Evolutionary conservation across 2,888 invertebrate genomes (phyloP).

Genomic region (Cancer borealis): DNA sequence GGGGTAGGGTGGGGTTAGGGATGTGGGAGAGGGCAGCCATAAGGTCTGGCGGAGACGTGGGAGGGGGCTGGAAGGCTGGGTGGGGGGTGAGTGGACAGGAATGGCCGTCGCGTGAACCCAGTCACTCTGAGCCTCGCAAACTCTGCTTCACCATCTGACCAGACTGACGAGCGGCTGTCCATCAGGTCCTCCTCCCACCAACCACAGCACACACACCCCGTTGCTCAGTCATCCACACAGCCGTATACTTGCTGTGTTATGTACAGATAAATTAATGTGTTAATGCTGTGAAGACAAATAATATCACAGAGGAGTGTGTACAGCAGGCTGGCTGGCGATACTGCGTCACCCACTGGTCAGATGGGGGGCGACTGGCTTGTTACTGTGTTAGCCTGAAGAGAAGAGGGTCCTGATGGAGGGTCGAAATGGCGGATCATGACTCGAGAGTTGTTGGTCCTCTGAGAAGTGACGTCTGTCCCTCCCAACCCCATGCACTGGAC

Average conservation of each 20-base stretch:
- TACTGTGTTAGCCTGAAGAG: not conserved
- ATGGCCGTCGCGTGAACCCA: slow-evolving; percentile 7
- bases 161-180: not conserved
- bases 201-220: slow-evolving; percentile 34
- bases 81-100: not conserved
- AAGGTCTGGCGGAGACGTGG: slow-evolving; percentile 12
- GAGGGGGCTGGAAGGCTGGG: not conserved
- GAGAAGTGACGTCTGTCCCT: not conserved
- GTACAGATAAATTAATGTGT: slow-evolving; percentile 40
- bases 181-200: slow-evolving; percentile 26
- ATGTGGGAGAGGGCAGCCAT: not conserved
- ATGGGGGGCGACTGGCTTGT: slow-evolving; percentile 12
- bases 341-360: slow-evolving; percentile 22
- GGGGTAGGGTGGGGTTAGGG: not conserved
- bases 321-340: not conserved
- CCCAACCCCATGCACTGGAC: not conserved
- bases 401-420: not conserved
- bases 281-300: slow-evolving; percentile 18
- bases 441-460: not conserved
- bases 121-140: slow-evolving; percentile 35
- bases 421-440: not conserved
- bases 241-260: not conserved
- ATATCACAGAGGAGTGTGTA: not conserved
- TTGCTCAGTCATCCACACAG: not conserved
- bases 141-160: slow-evolving; percentile 43